Conservation (phyloP, 2,797 vertebrate genomes). For the Salarias fasciatus region DNA sequence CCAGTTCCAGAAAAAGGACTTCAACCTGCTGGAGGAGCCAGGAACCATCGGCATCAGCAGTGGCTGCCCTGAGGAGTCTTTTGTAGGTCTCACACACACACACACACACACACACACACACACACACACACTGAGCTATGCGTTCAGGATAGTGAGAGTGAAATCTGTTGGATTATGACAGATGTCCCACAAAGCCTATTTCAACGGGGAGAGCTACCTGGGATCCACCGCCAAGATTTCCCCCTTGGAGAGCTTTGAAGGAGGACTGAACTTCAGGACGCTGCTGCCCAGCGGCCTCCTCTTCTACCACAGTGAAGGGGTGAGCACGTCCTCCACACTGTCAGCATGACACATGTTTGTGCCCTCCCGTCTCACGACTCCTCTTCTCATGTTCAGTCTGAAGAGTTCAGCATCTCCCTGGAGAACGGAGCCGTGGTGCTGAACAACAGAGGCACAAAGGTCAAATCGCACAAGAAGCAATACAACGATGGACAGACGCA, state of each 20-base stretch:
- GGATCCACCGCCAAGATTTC: slow-evolving; percentile 89
- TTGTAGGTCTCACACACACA: slow-evolving; percentile 79
- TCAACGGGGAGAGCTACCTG: slow-evolving; percentile 91
- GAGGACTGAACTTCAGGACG: slow-evolving; percentile 93
- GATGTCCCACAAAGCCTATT: slow-evolving; percentile 95
- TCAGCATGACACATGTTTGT: too few species aligned
- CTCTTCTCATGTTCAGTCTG: slow-evolving; percentile 79
- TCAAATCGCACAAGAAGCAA: slow-evolving; percentile 87
- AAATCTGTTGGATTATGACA: slow-evolving; percentile 63
- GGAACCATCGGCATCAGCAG: slow-evolving; percentile 96
- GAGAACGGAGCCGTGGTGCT: slow-evolving; percentile 92
- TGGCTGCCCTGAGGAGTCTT: slow-evolving; percentile 94
- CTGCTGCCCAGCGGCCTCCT: slow-evolving; percentile 89
- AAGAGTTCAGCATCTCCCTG: slow-evolving; percentile 90
- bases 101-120: background rate
- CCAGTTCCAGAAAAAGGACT: slow-evolving; percentile 98
- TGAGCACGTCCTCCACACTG: slow-evolving; percentile 59
- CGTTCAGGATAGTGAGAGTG: background rate
- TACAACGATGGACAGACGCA: slow-evolving; percentile 92
- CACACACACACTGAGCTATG: background rate
- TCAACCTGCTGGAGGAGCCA: slow-evolving; percentile 93
- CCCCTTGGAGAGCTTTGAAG: slow-evolving; percentile 90
- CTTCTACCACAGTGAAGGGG: slow-evolving; percentile 90
- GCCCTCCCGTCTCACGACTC: too few species aligned
- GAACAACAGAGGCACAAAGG: slow-evolving; percentile 85